Evolutionary conservation across 2,888 invertebrate genomes (phyloP).

Genomic region (Celastrina argiolus): DNA sequence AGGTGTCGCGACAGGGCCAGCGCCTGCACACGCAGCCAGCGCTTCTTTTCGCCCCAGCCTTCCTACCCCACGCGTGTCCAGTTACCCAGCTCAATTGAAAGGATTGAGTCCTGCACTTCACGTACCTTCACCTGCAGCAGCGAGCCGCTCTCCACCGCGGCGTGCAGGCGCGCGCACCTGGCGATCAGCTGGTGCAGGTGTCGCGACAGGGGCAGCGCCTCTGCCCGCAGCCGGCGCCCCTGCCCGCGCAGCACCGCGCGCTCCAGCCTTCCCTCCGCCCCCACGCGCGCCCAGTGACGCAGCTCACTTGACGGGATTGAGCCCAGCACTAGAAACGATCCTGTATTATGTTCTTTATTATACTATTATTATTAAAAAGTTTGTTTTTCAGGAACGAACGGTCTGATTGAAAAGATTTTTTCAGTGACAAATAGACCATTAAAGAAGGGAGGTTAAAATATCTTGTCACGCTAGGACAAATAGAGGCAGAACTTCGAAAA

Average conservation of each 20-base stretch:
- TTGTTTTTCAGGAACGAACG: too few species aligned
- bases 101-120: too few species aligned
- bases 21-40: constrained; percentile 65
- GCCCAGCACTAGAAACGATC: constrained; percentile 48
- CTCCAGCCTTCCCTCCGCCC: constrained; percentile 62
- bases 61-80: too few species aligned
- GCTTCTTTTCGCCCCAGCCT: too few species aligned
- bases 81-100: too few species aligned
- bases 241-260: constrained; percentile 66
- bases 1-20: constrained; percentile 87
- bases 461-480: too few species aligned
- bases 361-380: too few species aligned
- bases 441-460: too few species aligned
- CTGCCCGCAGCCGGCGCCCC: constrained; percentile 58
- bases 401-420: too few species aligned
- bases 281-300: constrained; percentile 62
- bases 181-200: constrained; percentile 82
- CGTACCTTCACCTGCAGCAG: constrained; percentile 80
- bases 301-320: constrained; percentile 54
- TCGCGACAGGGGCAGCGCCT: constrained; percentile 49
- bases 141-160: constrained; percentile 85
- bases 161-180: constrained; percentile 86
- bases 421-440: too few species aligned
- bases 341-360: neutral
- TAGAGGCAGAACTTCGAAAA: too few species aligned